Evolutionary conservation across 2,888 invertebrate species (phyloP).

Genomic region (Dryocosmus kuriphilus): DNA sequence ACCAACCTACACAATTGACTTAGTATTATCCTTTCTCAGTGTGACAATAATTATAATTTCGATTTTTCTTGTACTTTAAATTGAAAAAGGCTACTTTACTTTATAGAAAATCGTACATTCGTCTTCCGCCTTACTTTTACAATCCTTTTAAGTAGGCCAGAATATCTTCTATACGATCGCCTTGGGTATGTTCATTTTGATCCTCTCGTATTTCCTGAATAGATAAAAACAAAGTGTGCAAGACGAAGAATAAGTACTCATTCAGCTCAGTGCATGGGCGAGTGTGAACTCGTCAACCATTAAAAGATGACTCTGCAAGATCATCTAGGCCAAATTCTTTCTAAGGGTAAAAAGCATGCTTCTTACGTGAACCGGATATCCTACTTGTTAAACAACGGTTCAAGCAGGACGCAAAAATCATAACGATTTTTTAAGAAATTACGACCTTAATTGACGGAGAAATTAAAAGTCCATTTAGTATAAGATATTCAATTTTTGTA

Average conservation of each 20-base stretch:
- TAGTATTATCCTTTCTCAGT: too few relatives aligned
- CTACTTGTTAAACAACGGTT: background rate
- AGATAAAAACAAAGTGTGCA: background rate
- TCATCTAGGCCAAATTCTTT: background rate
- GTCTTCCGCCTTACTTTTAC: background rate
- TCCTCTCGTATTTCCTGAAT: background rate
- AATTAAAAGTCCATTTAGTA: background rate
- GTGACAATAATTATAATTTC: too few relatives aligned
- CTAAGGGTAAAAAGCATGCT: background rate
- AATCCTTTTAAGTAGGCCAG: background rate
- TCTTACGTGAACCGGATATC: background rate
- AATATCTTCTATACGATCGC: background rate
- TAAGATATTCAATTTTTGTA: background rate
- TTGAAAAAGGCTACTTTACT: too few relatives aligned
- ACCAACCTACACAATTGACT: too few relatives aligned
- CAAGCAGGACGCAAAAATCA: background rate
- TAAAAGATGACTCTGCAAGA: background rate
- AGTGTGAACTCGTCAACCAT: background rate
- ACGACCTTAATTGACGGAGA: background rate
- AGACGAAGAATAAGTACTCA: too few relatives aligned
- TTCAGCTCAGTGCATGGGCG: too few relatives aligned
- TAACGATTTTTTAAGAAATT: background rate
- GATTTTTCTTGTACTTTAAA: too few relatives aligned
- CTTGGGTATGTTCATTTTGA: background rate
- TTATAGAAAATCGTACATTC: background rate